Conservation (phyloP, 30 jellyfish, hydroid and myxozoan species). For the Aurelia sp. region DNA sequence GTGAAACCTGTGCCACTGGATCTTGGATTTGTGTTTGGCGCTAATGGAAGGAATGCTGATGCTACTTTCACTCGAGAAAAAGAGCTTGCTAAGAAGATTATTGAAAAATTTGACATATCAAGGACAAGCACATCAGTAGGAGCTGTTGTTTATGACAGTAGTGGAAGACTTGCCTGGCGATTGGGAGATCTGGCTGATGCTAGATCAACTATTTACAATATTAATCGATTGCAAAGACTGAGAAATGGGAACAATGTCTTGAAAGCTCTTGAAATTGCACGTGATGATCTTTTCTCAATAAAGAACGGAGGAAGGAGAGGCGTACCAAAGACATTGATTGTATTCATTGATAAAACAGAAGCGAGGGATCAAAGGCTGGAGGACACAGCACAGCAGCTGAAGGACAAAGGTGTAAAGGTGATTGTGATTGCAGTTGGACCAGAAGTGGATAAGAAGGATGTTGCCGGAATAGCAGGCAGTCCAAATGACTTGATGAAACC, state of each 20-base stretch:
- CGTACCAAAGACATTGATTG: conserved; percentile 63
- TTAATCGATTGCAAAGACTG: not conserved
- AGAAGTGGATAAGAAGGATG: conserved; percentile 14
- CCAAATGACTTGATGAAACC: conserved; percentile 15
- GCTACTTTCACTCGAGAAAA: conserved; percentile 20
- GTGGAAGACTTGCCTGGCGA: conserved; percentile 13
- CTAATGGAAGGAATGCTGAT: conserved; percentile 51
- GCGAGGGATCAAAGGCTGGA: not conserved
- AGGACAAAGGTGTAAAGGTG: conserved; percentile 36
- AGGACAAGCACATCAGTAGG: conserved; percentile 19
- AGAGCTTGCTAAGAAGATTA: conserved; percentile 14
- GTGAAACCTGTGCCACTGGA: conserved; percentile 14
- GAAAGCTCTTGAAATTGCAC: conserved; percentile 73
- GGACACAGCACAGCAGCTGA: conserved; percentile 7
- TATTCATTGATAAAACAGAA: conserved; percentile 46
- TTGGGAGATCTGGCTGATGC: not conserved
- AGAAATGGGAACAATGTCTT: not conserved
- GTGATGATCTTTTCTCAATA: conserved; percentile 33
- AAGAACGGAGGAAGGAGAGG: conserved; percentile 65
- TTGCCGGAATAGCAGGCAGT: no score
- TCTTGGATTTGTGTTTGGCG: conserved; percentile 51
- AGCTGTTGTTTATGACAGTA: conserved; percentile 8
- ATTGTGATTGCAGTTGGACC: conserved; percentile 40
- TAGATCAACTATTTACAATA: not conserved
- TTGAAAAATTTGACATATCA: conserved; percentile 11